Evolutionary conservation across 2,113 vertebrate species (phyloP).

Genomic region (Eptesicus fuscus): DNA sequence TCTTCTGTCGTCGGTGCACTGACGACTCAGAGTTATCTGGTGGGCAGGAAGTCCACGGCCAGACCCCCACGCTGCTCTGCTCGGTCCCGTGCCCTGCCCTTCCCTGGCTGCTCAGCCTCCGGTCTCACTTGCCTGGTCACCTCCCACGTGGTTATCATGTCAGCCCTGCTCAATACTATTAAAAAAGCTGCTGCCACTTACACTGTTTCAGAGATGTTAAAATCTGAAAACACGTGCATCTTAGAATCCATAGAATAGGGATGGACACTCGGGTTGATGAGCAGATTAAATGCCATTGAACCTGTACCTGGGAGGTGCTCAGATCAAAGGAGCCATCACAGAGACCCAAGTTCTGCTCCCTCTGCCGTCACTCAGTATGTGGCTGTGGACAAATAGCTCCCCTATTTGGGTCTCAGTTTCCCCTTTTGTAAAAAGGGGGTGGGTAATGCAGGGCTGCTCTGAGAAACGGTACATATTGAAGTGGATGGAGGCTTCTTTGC

Average conservation of each 20-base stretch:
- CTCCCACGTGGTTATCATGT: not conserved
- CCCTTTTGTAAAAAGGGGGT: not conserved
- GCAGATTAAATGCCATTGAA: not conserved
- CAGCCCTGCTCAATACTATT: not conserved
- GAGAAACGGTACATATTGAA: not conserved
- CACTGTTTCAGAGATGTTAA: not conserved
- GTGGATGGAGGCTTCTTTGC: not conserved
- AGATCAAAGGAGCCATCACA: not conserved
- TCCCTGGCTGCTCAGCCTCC: not conserved
- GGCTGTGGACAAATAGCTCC: not conserved
- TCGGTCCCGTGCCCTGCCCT: not conserved
- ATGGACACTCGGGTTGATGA: not conserved
- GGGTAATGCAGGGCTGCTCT: not conserved
- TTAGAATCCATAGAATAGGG: not conserved
- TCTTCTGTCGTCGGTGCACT: not conserved
- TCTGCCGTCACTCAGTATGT: not conserved
- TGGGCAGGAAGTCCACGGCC: not conserved
- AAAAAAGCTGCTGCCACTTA: not conserved
- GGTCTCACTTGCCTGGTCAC: not conserved
- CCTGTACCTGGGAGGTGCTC: not conserved
- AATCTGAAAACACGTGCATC: not conserved
- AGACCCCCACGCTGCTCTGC: not conserved
- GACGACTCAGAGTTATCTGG: not conserved
- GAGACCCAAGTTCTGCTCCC: not conserved
- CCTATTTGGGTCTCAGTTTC: not conserved